phyloP scores from a whole-genome alignment of 2,113 vertebrate species.

The Sturnus vulgaris region DNA sequence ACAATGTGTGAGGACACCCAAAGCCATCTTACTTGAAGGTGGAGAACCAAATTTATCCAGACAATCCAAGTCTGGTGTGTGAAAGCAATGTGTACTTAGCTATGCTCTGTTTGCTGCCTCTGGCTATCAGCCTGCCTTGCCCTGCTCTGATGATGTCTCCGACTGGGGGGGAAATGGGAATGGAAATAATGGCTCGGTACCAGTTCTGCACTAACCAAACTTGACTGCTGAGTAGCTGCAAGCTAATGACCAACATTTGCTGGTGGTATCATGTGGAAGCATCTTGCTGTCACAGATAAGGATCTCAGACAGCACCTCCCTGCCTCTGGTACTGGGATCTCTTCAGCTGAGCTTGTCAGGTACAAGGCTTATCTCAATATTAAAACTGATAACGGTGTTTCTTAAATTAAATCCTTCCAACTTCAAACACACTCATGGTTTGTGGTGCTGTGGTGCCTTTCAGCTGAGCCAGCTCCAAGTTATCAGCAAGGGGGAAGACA shows the following conservation, averaged over 20 bases:
- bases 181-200: neutral
- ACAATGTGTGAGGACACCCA: neutral
- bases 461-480: neutral
- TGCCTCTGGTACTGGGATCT: neutral
- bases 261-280: neutral
- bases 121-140: neutral
- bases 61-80: neutral
- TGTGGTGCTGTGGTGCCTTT: neutral
- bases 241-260: neutral
- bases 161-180: fast-evolving
- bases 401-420: neutral
- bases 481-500: neutral
- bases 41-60: neutral
- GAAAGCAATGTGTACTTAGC: neutral
- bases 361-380: neutral
- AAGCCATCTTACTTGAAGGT: neutral
- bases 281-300: neutral
- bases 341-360: neutral
- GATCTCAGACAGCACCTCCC: neutral
- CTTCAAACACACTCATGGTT: neutral
- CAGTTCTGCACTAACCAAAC: neutral
- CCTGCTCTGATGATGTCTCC: neutral
- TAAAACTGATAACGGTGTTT: neutral
- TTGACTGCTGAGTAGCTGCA: neutral
- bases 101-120: neutral